These are phyloP conservation scores for Dendrolimus houi DNA, from an alignment of 2,888 invertebrate genomes.

Conservation along the genomic window DNA sequence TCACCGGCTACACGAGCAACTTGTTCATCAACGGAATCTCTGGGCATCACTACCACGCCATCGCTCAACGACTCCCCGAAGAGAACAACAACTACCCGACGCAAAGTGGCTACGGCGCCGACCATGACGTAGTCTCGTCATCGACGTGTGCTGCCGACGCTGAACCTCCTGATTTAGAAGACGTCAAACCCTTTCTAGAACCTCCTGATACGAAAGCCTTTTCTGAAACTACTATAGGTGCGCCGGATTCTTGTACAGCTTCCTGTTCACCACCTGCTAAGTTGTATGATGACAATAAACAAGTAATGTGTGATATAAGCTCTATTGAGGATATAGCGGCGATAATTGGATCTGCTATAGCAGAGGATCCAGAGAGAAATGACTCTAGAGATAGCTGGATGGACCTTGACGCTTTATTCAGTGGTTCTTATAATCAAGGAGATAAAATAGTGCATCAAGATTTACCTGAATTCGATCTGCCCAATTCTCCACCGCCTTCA, in stretches of 20 bases:
- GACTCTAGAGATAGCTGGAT: conserved; percentile 91
- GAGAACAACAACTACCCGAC: conserved; percentile 83
- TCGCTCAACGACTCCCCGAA: conserved; percentile 84
- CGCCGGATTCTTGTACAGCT: conserved; percentile 76
- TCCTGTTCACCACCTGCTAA: conserved; percentile 70
- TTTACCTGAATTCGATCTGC: conserved; percentile 81
- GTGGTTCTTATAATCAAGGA: conserved; percentile 84
- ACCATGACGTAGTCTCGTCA: conserved; percentile 85
- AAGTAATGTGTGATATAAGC: conserved; percentile 82
- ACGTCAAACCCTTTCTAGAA: conserved; percentile 78
- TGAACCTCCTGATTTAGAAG: conserved; percentile 77
- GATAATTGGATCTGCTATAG: conserved; percentile 91
- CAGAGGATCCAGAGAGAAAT: conserved; percentile 83
- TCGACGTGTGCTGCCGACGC: conserved; percentile 82
- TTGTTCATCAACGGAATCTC: conserved; percentile 92
- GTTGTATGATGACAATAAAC: conserved; percentile 71
- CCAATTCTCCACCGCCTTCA: conserved; percentile 76
- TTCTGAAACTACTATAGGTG: conserved; percentile 73
- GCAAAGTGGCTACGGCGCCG: conserved; percentile 77
- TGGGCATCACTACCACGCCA: conserved; percentile 91
- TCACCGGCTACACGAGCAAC: conserved; percentile 90
- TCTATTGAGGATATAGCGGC: conserved; percentile 90
- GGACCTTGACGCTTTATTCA: conserved; percentile 92
- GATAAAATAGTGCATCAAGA: conserved; percentile 82
- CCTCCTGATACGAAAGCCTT: conserved; percentile 67